Base-by-base conservation (phyloP, 2,113 vertebrate species). In the Corythornis vintsioides region DNA sequence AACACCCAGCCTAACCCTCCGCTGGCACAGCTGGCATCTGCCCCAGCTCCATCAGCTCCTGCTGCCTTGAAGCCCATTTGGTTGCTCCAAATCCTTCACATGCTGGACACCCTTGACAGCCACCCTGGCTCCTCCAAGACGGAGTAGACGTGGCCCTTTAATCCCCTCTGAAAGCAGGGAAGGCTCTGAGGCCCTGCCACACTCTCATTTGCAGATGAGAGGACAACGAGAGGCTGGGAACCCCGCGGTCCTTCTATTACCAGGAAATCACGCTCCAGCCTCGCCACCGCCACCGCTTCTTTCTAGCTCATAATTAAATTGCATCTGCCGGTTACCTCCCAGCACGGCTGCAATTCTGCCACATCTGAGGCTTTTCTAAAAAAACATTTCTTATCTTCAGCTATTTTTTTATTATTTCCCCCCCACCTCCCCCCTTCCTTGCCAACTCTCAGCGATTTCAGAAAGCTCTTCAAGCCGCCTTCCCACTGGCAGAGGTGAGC, bases 241-340 rank as follows among this genome's bases (percentile, higher is more conserved):
- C 92, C 97, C 97, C 3, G 89, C 47, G 18, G 95, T 88, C 93
- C 86, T 89, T 55, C 96, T 65, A 93, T 95, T 92, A 89, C 82
- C 7, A 59, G 86, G 76, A 92, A 93, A 94, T 76, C 87, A 42
- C 17, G 57, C 96, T 94, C 67, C 88, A 94, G 92, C 94, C 60
- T 91, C 28, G 3, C 95, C 53, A 83, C 83, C 56, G 10, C 92
- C 96, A 94, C 96, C 88, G 93, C 82, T 63, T 71, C 87, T 66
- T 83, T 47, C 90, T 63, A 24, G 93, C 69, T 83, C 95, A 79
- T 97, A 97, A 97, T 97, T 97, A 98, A 97, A 97, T 96, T 57
- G 93, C 79, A 82, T 96, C 96, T 97, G 96, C 94, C 42, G 42
- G 95, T 97, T 97, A 96, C 96, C 96, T 96, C 97, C 74, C 97